Conservation (phyloP, 2,797 vertebrate genomes). For the Mallotus villosus region DNA sequence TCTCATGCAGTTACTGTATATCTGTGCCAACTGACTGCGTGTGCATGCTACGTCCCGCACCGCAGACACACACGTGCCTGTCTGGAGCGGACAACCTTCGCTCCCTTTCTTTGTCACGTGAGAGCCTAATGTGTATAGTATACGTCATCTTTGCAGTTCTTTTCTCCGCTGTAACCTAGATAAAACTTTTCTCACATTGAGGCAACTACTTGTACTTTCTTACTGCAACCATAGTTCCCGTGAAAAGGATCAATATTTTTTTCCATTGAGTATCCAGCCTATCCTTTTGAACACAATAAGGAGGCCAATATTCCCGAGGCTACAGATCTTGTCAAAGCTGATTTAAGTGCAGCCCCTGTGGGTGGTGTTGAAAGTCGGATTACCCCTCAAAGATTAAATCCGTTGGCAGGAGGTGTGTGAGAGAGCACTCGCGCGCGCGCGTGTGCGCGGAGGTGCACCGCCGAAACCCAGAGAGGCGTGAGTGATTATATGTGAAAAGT, state of each 20-base stretch:
- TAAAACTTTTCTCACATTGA: background rate
- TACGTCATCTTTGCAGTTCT: background rate
- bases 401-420: conserved; percentile 38
- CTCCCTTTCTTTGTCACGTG: conserved; percentile 18
- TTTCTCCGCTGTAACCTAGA: background rate
- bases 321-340: conserved; percentile 47
- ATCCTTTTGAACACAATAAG: background rate
- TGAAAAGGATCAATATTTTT: background rate
- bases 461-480: background rate
- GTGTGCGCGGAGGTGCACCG: background rate
- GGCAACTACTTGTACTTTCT: background rate
- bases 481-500: background rate
- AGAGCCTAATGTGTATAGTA: conserved; percentile 5
- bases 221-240: background rate
- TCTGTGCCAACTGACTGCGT: conserved; percentile 14
- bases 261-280: background rate
- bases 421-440: background rate
- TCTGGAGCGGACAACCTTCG: conserved; percentile 5
- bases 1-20: background rate
- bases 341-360: conserved; percentile 59
- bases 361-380: conserved; percentile 69
- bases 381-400: conserved; percentile 69
- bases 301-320: conserved; percentile 32
- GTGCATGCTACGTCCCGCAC: conserved; percentile 6
- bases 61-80: conserved; percentile 4